These are phyloP conservation scores for Pogonocichla stellata DNA, from an alignment of 2,113 vertebrate genomes.

Conservation along the genomic window DNA sequence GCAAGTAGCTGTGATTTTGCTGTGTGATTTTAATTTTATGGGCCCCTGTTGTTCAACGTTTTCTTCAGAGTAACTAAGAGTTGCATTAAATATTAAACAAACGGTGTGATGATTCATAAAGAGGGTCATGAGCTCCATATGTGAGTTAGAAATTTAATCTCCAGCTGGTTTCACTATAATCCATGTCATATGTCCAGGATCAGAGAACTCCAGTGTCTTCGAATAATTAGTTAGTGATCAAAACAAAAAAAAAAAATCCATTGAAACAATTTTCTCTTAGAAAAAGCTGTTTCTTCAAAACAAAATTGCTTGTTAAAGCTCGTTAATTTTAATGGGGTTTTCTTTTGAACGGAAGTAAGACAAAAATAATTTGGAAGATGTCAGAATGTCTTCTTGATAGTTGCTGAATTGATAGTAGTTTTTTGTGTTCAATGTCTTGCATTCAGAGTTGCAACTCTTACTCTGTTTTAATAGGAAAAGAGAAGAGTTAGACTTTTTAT, in stretches of 20 bases:
- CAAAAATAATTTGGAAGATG: constrained; percentile 30
- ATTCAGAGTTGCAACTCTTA: not conserved
- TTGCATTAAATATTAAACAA: constrained; percentile 66
- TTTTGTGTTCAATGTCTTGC: not conserved
- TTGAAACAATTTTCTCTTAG: constrained; percentile 21
- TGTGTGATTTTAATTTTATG: constrained; percentile 53
- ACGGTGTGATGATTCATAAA: constrained; percentile 60
- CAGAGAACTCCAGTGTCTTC: constrained; percentile 46
- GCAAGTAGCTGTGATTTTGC: constrained; percentile 33
- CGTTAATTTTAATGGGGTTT: constrained; percentile 15
- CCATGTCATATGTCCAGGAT: constrained; percentile 35
- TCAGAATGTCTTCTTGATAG: not conserved
- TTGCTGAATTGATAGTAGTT: not conserved
- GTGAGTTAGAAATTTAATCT: constrained; percentile 59
- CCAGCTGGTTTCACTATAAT: constrained; percentile 61
- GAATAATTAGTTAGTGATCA: constrained; percentile 47
- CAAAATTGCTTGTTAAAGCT: constrained; percentile 29
- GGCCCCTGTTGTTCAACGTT: constrained; percentile 18
- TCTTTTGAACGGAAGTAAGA: not conserved
- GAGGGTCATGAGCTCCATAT: constrained; percentile 59
- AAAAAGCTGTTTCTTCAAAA: constrained; percentile 16
- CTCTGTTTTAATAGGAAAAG: not conserved
- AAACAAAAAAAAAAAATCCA: not conserved
- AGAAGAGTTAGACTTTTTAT: not conserved
- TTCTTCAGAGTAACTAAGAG: constrained; percentile 46